Base-by-base conservation (phyloP, 2,113 vertebrate genomes). In the Thryonomys swinderianus region DNA sequence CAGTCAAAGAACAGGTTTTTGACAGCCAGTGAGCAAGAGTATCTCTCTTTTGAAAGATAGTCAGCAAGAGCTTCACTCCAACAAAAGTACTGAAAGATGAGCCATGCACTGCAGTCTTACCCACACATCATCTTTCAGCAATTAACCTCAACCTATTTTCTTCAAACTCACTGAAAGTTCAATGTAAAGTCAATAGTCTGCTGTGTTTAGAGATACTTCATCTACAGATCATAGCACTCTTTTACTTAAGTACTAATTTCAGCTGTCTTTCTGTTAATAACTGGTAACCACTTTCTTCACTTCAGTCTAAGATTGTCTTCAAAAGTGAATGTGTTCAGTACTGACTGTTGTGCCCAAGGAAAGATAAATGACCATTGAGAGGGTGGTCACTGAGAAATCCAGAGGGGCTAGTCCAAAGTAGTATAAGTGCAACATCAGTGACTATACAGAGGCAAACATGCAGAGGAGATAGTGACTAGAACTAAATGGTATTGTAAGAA, bases 1-100 rank as follows among this genome's bases (percentile, higher is more conserved):
- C 67, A 32, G 32, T 95, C 71, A 59, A 87, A 91, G 30, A 84
- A 81, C 90, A 94, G 48, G 30, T 79, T 92, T 94, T 89, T 95
- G 84, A 88, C 9, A 59, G 51, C 64, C 84, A 93, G 30, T 55
- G 9, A 93, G 32, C 71, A 91, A 34, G 66, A 79, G 20, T 89
- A 69, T n/a, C 37, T 37, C 27, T 83, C 55, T 96, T 91, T 34
- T 79, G 64, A 92, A 82, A 92, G 62, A 84, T 12, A 67, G 3
- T 34, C 86, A 85, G 76, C 62, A 87, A 86, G 40, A 94, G 34
- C n/a, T 45, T 73, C 20, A 85, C 25, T 81, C 16, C 42, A 85
- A 27, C 37, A 25, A 88, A 80, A n/a, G 80, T n/a, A 59, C 30
- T 51, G 30, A 66, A 92, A 37, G 57, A 74, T 32, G 42, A 78